Evolutionary conservation across 2,113 vertebrate species (phyloP).

Genomic region (Eulemur macaco): DNA sequence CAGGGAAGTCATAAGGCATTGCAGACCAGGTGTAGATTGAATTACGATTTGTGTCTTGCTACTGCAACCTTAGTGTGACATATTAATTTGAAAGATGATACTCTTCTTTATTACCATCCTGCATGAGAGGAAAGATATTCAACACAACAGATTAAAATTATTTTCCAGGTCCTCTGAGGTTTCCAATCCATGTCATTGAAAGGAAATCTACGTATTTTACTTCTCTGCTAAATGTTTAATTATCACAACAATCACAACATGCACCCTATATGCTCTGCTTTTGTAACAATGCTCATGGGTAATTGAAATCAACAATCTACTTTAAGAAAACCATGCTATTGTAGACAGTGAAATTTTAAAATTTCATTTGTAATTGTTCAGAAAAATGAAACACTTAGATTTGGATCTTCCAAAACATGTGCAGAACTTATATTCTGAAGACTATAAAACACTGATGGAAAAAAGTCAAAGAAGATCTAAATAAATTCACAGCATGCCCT

Average conservation of each 20-base stretch:
- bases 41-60: slow-evolving; percentile 29
- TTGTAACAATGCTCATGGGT: slow-evolving; percentile 26
- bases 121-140: slow-evolving; percentile 6
- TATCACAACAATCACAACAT: slow-evolving; percentile 21
- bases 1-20: not conserved
- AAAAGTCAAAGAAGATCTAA: not conserved
- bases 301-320: slow-evolving; percentile 72
- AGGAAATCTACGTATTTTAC: not conserved
- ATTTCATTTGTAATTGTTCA: not conserved
- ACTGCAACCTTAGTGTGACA: not conserved
- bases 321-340: slow-evolving; percentile 64
- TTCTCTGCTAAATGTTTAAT: slow-evolving; percentile 21
- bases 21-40: not conserved
- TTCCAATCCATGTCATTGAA: not conserved
- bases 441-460: not conserved
- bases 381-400: not conserved
- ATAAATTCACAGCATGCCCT: not conserved
- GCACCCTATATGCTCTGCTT: not conserved
- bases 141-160: slow-evolving; percentile 25
- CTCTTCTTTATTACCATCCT: slow-evolving; percentile 15
- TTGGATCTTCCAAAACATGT: not conserved
- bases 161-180: slow-evolving; percentile 25
- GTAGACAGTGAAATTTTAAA: not conserved
- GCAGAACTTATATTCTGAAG: not conserved
- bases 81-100: slow-evolving; percentile 47